Evolutionary conservation across 1,140 invertebrate species (phyloP).

Genomic region (Panagrolaimus sp.): DNA sequence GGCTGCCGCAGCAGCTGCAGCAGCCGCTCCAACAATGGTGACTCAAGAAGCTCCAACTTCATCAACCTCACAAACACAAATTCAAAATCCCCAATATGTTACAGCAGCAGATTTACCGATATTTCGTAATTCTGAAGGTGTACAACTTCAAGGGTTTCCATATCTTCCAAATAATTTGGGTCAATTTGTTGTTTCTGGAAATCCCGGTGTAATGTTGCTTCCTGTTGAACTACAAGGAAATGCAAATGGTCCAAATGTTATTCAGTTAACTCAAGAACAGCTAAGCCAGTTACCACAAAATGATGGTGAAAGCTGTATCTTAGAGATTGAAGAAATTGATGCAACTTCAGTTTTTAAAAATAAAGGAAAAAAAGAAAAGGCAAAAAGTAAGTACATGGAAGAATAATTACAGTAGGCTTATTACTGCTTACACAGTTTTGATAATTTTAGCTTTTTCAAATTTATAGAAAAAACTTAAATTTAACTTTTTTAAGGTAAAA

Average conservation of each 20-base stretch:
- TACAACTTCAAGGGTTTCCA: slow-evolving; percentile 24
- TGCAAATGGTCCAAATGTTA: neutral
- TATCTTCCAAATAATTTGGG: neutral
- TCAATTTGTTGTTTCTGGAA: slow-evolving; percentile 1
- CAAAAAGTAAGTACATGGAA: no score
- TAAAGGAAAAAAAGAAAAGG: neutral
- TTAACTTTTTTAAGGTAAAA: no score
- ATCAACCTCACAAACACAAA: neutral
- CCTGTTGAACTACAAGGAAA: neutral
- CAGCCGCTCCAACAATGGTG: no score
- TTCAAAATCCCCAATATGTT: neutral
- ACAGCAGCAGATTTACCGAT: neutral
- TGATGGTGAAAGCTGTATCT: neutral
- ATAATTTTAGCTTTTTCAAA: no score
- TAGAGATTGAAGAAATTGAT: neutral
- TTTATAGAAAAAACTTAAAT: no score
- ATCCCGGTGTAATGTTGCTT: neutral
- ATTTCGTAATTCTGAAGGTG: neutral
- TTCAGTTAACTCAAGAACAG: neutral
- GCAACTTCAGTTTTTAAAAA: neutral
- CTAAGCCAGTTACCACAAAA: neutral
- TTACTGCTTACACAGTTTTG: no score
- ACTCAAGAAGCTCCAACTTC: no score
- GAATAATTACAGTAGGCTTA: no score
- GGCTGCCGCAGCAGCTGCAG: no score